Percentiles rank a stretch among this genome's conserved stretches.
Conservation (phyloP, 2,113 vertebrate species). For the Rissa tridactyla region DNA sequence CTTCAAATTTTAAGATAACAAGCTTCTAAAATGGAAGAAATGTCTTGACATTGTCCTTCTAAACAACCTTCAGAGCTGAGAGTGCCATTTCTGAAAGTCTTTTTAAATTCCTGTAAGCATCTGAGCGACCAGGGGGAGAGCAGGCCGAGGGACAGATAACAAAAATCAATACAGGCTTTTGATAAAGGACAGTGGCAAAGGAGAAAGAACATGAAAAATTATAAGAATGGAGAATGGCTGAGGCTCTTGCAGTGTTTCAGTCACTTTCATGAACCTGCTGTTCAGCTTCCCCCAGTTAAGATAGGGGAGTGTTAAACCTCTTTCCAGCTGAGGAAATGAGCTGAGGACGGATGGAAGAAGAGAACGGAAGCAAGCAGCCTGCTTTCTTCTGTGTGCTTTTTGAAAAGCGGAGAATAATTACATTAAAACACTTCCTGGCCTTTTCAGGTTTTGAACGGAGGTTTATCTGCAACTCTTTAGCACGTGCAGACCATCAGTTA, state of each 20-base stretch:
- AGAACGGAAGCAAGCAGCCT: neutral
- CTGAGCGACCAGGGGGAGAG: neutral
- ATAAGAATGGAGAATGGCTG: neutral
- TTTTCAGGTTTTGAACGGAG: neutral
- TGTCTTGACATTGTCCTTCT: neutral
- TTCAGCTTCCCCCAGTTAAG: neutral
- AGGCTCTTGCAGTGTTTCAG: neutral
- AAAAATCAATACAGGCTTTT: constrained; percentile 16
- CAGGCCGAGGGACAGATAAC: neutral
- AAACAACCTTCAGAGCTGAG: neutral
- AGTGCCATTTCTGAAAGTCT: neutral
- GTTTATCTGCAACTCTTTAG: neutral
- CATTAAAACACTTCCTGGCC: neutral
- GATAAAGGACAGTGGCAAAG: neutral
- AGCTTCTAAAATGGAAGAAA: neutral
- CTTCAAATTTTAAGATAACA: neutral
- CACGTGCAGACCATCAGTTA: neutral
- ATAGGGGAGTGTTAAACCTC: neutral
- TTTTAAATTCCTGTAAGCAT: constrained; percentile 22
- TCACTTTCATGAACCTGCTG: neutral
- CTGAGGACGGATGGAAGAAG: neutral
- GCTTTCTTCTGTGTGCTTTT: neutral
- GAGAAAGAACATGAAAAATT: neutral
- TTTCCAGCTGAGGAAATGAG: neutral
- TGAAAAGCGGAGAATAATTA: neutral